Percentiles rank a stretch among this genome's conserved stretches.
These are phyloP conservation scores for Smutsia gigantea DNA, from an alignment of 2,797 vertebrate species.

Conservation along the genomic window DNA sequence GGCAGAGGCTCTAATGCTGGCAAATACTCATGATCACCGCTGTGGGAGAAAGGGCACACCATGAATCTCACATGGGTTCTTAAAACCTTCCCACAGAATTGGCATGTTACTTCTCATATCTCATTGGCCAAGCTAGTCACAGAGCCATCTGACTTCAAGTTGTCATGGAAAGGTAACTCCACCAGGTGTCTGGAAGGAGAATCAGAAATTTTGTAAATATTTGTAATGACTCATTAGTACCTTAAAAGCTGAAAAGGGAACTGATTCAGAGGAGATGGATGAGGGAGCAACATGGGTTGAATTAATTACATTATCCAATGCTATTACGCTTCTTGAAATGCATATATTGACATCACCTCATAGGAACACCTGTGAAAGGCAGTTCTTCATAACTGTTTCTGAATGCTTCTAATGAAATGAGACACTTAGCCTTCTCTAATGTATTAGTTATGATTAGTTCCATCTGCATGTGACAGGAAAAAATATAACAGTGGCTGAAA, in stretches of 20 bases:
- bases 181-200: background rate
- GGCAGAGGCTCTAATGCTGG: background rate
- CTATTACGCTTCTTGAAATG: conserved; percentile 57
- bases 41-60: background rate
- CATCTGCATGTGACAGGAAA: conserved; percentile 39
- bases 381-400: conserved; percentile 54
- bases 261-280: conserved; percentile 30
- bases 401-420: conserved; percentile 65
- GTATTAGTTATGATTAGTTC: conserved; percentile 61
- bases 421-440: conserved; percentile 46
- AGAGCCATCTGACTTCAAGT: background rate
- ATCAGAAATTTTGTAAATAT: background rate
- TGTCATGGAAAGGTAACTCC: background rate
- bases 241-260: conserved; percentile 24
- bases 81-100: background rate
- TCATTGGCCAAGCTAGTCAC: background rate
- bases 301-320: conserved; percentile 63
- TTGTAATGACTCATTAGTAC: background rate
- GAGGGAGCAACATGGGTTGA: conserved; percentile 41
- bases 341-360: conserved; percentile 53
- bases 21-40: background rate
- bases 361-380: conserved; percentile 57
- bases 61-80: background rate
- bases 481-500: background rate
- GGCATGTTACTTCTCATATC: background rate